A percentile compares a stretch with the other conserved stretches of the same genome.
These are phyloP conservation scores for Sinocyclocheilus maitianheensis DNA, from an alignment of 2,113 vertebrate species.

Conservation along the genomic window DNA sequence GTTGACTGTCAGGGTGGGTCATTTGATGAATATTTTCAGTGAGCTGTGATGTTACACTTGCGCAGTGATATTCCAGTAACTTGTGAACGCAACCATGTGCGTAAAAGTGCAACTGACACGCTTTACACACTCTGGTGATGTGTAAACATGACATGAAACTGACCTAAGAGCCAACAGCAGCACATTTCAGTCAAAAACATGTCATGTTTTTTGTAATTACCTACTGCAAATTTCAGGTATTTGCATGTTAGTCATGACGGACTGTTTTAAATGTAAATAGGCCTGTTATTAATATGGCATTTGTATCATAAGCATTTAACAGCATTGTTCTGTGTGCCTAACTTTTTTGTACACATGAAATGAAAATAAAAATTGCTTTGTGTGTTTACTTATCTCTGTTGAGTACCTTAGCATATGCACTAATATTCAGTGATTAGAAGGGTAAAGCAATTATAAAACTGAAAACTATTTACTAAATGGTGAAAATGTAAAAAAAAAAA, in stretches of 20 bases:
- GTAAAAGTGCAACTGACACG: neutral
- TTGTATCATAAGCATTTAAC: constrained; percentile 52
- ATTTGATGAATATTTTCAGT: constrained; percentile 11
- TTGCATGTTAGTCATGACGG: constrained; percentile 34
- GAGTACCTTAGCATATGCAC: neutral
- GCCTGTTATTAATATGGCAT: constrained; percentile 53
- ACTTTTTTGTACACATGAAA: constrained; percentile 63
- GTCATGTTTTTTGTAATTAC: constrained; percentile 2
- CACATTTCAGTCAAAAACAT: neutral
- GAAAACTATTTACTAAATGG: neutral
- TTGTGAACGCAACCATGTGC: neutral
- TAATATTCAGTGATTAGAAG: too few species aligned
- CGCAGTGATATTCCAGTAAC: constrained; percentile 24
- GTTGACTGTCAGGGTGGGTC: neutral
- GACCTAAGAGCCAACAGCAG: neutral
- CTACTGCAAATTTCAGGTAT: neutral
- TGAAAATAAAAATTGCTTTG: constrained; percentile 67
- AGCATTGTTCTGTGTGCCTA: constrained; percentile 60
- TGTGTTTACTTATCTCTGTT: constrained; percentile 33
- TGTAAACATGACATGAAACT: neutral
- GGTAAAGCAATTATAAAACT: neutral
- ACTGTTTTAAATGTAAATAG: constrained; percentile 63
- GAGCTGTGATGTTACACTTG: constrained; percentile 29
- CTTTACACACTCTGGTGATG: neutral
- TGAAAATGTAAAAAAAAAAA: neutral